A percentile compares a stretch with the other conserved stretches of the same genome.
These are phyloP conservation scores for Scelioninae gen. 1 DNA, from an alignment of 2,888 invertebrate species.

Conservation along the genomic window DNA sequence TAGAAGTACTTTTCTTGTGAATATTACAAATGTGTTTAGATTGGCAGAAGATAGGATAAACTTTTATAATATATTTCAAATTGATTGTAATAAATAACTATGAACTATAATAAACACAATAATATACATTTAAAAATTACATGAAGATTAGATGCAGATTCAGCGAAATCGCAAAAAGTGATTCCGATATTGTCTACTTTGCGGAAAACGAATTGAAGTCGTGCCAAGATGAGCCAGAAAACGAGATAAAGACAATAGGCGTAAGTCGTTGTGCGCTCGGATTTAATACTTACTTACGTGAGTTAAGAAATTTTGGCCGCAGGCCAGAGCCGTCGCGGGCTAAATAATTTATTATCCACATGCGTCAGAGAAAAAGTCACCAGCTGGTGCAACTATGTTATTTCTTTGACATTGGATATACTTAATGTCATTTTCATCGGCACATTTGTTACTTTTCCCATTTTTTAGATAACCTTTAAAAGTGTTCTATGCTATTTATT, in stretches of 20 bases:
- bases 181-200: slow-evolving; percentile 66
- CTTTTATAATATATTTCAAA: too few relatives aligned
- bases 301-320: slow-evolving; percentile 63
- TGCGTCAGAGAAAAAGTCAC: slow-evolving; percentile 44
- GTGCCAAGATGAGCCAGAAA: slow-evolving; percentile 61
- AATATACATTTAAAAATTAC: slow-evolving; percentile 24
- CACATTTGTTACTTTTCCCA: slow-evolving; percentile 13
- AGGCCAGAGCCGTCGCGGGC: slow-evolving; percentile 59
- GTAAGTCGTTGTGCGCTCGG: slow-evolving; percentile 30
- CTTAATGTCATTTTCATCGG: slow-evolving; percentile 36
- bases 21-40: too few relatives aligned
- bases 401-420: slow-evolving; percentile 54
- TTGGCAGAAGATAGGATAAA: too few relatives aligned
- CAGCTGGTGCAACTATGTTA: slow-evolving; percentile 51
- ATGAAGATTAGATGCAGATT: slow-evolving; percentile 19
- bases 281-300: slow-evolving; percentile 60
- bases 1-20: too few relatives aligned
- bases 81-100: too few relatives aligned
- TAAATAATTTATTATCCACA: slow-evolving; percentile 66
- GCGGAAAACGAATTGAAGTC: slow-evolving; percentile 62
- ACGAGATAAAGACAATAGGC: slow-evolving; percentile 66
- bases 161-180: slow-evolving; percentile 44
- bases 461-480: background rate
- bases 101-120: background rate
- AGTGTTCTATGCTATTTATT: background rate